Conservation (phyloP, 2,888 invertebrate species). For the Tethea ocularis region DNA sequence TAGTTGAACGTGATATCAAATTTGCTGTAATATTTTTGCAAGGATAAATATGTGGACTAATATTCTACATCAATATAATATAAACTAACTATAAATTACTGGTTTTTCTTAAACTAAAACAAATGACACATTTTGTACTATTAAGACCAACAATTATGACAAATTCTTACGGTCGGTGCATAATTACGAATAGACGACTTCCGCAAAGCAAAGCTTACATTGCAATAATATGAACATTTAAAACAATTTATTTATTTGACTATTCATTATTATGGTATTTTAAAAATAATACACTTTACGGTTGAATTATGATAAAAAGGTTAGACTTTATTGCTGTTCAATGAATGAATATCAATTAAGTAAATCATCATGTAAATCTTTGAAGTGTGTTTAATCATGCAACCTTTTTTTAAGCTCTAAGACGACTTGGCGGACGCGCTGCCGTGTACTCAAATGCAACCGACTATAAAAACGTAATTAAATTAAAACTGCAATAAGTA, state of each 20-base stretch:
- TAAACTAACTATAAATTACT: neutral
- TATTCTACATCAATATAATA: neutral
- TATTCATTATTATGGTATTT: too few relatives aligned
- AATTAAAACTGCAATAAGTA: neutral
- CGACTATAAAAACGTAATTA: neutral
- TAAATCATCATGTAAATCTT: too few relatives aligned
- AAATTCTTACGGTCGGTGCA: neutral
- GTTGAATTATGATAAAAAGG: too few relatives aligned
- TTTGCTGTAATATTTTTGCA: neutral
- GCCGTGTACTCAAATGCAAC: neutral
- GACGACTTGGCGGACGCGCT: neutral
- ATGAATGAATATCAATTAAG: too few relatives aligned
- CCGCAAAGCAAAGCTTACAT: neutral
- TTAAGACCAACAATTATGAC: neutral
- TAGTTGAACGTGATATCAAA: neutral
- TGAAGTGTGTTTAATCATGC: too few relatives aligned
- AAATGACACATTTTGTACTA: conserved; percentile 5
- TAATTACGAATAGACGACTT: too few relatives aligned
- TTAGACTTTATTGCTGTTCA: too few relatives aligned
- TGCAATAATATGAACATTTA: too few relatives aligned
- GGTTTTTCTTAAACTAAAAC: neutral
- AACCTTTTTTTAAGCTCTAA: neutral
- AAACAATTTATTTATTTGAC: too few relatives aligned
- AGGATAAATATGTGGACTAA: neutral
- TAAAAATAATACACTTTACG: too few relatives aligned